These are phyloP conservation scores for Parotia lawesii DNA, from an alignment of 2,113 vertebrate genomes.

Conservation along the genomic window DNA sequence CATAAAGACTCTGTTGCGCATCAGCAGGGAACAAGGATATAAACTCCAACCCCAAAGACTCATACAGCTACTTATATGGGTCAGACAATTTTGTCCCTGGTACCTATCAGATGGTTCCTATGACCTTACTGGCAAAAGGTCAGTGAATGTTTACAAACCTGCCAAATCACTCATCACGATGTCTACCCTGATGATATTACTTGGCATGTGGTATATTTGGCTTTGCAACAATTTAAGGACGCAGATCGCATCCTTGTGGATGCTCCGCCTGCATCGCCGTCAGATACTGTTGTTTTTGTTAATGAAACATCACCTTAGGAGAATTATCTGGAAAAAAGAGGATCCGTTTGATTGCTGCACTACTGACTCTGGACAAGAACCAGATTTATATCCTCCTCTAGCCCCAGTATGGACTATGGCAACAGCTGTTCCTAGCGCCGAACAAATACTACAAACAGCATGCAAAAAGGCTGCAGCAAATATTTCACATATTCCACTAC, in stretches of 20 bases:
- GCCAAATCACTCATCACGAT: neutral
- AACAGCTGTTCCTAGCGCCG: accelerated
- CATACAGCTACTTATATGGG: neutral
- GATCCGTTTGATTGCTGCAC: accelerated
- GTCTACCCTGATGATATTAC: neutral
- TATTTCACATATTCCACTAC: neutral
- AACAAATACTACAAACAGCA: neutral
- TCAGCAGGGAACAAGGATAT: neutral
- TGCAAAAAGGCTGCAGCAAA: neutral
- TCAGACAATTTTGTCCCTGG: neutral
- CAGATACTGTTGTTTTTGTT: neutral
- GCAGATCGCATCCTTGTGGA: accelerated
- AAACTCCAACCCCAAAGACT: neutral
- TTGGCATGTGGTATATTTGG: accelerated
- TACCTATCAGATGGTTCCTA: too few species aligned
- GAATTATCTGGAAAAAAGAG: neutral
- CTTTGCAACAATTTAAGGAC: neutral
- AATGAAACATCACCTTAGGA: neutral
- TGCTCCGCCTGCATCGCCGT: accelerated
- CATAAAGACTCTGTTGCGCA: neutral
- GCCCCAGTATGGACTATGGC: neutral
- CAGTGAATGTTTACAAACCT: neutral
- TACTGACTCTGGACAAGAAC: neutral
- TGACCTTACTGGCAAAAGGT: too few species aligned
- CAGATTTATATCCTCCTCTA: neutral